Percentiles rank a stretch among this genome's conserved stretches.
Conservation (phyloP, 2,113 vertebrate species). For the Malaclemys terrapin region DNA sequence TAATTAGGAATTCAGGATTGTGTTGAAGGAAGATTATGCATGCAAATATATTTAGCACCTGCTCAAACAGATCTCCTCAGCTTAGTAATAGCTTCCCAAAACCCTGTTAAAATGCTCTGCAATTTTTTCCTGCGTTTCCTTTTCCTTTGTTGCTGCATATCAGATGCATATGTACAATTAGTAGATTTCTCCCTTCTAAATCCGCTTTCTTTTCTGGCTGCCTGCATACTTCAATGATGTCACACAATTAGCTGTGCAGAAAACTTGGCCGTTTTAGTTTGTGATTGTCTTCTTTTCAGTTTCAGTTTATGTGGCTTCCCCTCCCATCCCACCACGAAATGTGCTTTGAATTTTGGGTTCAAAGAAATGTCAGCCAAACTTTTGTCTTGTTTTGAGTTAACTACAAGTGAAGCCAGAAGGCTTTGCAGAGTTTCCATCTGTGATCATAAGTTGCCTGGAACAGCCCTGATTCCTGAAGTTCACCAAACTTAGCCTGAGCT, state of each 20-base stretch:
- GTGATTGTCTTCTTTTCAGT: neutral
- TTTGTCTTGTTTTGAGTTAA: neutral
- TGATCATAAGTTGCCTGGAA: neutral
- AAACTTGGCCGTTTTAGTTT: neutral
- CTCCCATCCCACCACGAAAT: accelerated
- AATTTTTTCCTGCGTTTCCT: neutral
- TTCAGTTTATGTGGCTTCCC: neutral
- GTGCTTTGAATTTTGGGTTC: neutral
- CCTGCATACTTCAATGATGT: neutral
- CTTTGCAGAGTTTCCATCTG: neutral
- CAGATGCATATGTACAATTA: neutral
- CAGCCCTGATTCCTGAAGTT: neutral
- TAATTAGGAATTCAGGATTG: neutral
- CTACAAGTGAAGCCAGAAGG: slow-evolving; percentile 15
- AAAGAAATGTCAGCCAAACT: neutral
- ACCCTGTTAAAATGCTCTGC: neutral
- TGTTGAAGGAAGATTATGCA: neutral
- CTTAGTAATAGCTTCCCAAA: neutral
- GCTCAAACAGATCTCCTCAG: neutral
- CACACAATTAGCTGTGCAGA: neutral
- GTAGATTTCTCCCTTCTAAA: neutral
- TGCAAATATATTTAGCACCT: accelerated
- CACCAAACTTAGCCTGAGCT: neutral
- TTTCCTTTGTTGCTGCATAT: neutral
- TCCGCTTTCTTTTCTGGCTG: neutral